These are phyloP conservation scores for Drepana falcataria DNA, from an alignment of 2,888 invertebrate species.

Conservation along the genomic window DNA sequence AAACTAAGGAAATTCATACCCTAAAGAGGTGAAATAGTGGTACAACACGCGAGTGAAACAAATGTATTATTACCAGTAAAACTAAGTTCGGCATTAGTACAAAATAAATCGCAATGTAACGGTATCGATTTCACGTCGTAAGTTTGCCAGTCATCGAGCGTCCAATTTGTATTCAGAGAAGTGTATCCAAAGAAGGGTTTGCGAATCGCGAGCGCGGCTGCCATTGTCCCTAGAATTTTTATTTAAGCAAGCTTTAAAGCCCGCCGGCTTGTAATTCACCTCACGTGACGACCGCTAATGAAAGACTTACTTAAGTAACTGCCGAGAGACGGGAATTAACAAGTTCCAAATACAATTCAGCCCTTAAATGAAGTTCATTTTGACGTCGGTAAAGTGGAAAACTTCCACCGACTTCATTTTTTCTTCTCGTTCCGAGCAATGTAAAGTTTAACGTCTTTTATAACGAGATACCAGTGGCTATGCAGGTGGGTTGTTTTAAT, in stretches of 20 bases:
- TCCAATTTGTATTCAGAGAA: slow-evolving; percentile 46
- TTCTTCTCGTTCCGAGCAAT: slow-evolving; percentile 37
- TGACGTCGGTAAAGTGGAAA: slow-evolving; percentile 70
- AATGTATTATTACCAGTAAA: no score
- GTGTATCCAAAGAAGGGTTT: slow-evolving; percentile 36
- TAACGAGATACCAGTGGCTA: slow-evolving; percentile 45
- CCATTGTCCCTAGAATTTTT: slow-evolving; percentile 56
- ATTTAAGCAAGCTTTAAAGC: slow-evolving; percentile 43
- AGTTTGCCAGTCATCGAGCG: slow-evolving; percentile 23
- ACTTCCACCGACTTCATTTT: slow-evolving; percentile 56
- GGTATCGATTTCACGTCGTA: no score
- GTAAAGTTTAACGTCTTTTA: slow-evolving; percentile 58
- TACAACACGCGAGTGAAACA: no score
- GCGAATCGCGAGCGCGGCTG: slow-evolving; percentile 30
- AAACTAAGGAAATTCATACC: no score
- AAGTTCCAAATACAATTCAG: slow-evolving; percentile 74
- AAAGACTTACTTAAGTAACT: slow-evolving; percentile 73
- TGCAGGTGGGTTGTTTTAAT: slow-evolving; percentile 33
- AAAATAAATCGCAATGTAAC: no score
- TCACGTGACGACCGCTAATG: slow-evolving; percentile 73
- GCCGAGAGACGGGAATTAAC: slow-evolving; percentile 67
- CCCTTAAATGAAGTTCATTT: slow-evolving; percentile 68
- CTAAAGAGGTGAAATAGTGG: no score
- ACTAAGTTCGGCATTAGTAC: no score
- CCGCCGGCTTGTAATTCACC: slow-evolving; percentile 53